phyloP scores from a whole-genome alignment of 2,888 invertebrate genomes.

The Drosophila imparisetae region DNA sequence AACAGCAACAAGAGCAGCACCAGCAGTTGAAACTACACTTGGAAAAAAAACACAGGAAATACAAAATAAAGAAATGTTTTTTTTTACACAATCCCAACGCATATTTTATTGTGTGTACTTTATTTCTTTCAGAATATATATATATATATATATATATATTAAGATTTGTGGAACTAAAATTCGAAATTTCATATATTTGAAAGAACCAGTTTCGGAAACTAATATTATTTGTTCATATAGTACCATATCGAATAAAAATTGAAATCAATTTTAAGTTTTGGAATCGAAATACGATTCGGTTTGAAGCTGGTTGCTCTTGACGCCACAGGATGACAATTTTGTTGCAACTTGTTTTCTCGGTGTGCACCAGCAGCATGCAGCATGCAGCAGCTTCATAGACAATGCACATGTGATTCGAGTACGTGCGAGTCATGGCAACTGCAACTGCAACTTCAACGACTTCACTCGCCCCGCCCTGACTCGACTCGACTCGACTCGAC shows the following conservation, averaged over 20 bases:
- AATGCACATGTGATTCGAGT: constrained; percentile 55
- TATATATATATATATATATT: too few species aligned
- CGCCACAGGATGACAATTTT: neutral
- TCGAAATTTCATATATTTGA: neutral
- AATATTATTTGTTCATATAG: neutral
- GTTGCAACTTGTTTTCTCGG: neutral
- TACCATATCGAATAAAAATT: neutral
- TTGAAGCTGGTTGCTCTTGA: neutral
- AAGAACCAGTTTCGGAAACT: neutral
- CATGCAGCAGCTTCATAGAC: constrained; percentile 59
- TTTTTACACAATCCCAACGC: neutral
- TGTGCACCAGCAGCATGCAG: constrained; percentile 4
- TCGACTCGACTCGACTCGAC: neutral
- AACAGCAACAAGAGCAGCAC: constrained; percentile 20
- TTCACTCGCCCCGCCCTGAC: neutral
- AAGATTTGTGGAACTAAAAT: too few species aligned
- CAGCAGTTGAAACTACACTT: neutral
- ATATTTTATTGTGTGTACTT: too few species aligned
- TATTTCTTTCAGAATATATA: too few species aligned
- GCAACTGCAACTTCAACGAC: constrained; percentile 12
- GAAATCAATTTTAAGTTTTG: neutral
- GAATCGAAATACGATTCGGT: neutral
- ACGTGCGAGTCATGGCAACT: constrained; percentile 43
- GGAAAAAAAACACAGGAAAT: neutral
- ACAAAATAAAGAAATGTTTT: neutral